Conservation (phyloP, 1,140 invertebrate genomes). For the Papilio polyxenes region DNA sequence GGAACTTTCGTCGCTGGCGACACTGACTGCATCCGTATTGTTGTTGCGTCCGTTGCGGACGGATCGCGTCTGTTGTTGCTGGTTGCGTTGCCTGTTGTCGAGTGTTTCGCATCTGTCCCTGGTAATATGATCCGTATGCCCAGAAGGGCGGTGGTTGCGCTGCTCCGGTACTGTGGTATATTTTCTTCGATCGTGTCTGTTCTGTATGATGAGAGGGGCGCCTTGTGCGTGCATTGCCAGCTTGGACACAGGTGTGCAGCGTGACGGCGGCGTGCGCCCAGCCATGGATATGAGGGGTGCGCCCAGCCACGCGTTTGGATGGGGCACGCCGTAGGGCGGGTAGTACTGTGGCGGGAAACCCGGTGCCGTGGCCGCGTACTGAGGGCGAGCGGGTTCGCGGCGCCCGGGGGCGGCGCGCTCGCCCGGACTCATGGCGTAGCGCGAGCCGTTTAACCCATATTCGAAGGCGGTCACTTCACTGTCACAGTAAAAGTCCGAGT, state of each 20-base stretch:
- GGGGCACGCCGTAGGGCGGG: constrained; percentile 73
- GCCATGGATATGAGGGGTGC: constrained; percentile 86
- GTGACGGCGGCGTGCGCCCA: constrained; percentile 69
- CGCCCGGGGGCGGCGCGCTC: constrained; percentile 77
- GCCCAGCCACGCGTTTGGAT: constrained; percentile 83
- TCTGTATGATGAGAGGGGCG: constrained; percentile 86
- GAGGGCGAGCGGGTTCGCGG: constrained; percentile 76
- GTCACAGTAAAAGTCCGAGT: constrained; percentile 73
- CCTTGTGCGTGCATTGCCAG: constrained; percentile 89
- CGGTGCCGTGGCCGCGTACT: constrained; percentile 73
- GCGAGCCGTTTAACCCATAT: constrained; percentile 78
- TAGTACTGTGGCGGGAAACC: constrained; percentile 76
- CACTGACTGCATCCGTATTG: constrained; percentile 85
- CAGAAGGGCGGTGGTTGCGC: constrained; percentile 66
- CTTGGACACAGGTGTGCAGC: constrained; percentile 81
- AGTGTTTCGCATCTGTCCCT: constrained; percentile 63
- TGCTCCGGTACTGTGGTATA: constrained; percentile 68
- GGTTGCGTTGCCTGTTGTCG: constrained; percentile 68
- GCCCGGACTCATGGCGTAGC: constrained; percentile 75
- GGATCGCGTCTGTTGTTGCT: constrained; percentile 66
- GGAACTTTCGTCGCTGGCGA: constrained; percentile 89
- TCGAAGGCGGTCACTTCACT: constrained; percentile 67
- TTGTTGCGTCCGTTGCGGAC: constrained; percentile 69
- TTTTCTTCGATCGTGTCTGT: constrained; percentile 78
- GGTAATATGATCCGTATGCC: constrained; percentile 55